Conservation (phyloP, 2,888 invertebrate species). For the Synergus laeviventris region DNA sequence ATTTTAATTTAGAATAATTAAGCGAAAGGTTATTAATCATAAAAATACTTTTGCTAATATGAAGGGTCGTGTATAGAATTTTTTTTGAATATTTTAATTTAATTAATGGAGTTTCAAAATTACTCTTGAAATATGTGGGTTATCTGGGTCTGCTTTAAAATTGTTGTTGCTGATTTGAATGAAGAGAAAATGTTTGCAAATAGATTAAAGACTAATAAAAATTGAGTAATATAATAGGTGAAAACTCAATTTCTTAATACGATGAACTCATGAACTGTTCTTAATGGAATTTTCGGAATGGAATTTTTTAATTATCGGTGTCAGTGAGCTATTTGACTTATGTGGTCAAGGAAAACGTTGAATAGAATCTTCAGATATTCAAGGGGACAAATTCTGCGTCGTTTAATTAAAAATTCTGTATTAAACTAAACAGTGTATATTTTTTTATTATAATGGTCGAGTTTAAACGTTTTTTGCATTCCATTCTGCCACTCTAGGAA, state of each 20-base stretch:
- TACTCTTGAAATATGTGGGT: too few species aligned
- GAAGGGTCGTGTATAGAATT: background rate
- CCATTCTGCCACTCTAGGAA: too few species aligned
- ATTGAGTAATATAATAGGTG: background rate
- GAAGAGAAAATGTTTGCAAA: background rate
- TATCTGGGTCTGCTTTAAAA: too few species aligned
- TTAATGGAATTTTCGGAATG: background rate
- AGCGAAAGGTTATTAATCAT: too few species aligned
- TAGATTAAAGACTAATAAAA: background rate
- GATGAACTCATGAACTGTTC: background rate
- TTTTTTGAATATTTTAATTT: background rate
- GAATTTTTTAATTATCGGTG: background rate
- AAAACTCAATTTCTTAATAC: background rate
- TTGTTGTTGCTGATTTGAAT: too few species aligned
- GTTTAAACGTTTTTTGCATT: too few species aligned
- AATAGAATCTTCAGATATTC: conserved; percentile 5
- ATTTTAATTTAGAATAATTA: too few species aligned
- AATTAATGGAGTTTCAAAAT: too few species aligned
- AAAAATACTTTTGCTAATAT: too few species aligned
- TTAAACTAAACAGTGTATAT: background rate
- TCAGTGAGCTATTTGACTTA: conserved; percentile 5
- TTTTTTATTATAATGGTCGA: background rate
- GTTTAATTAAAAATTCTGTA: background rate
- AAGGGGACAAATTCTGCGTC: background rate
- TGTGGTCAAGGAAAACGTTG: background rate